phyloP scores from a whole-genome alignment of 2,888 invertebrate species.

The Sicus ferrugineus region DNA sequence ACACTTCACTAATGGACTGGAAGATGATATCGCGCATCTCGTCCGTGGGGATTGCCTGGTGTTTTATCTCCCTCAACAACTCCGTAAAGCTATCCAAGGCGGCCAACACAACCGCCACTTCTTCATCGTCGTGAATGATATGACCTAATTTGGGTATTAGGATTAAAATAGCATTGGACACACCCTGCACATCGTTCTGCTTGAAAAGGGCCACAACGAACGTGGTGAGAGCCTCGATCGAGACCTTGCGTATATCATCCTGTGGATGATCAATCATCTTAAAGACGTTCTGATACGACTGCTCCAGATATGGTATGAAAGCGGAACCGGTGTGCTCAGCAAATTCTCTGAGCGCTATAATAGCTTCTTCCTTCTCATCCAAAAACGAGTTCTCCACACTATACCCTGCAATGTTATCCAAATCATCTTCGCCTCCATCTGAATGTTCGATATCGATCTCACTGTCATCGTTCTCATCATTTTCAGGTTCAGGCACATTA shows the following conservation, averaged over 20 bases:
- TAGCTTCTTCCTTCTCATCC: constrained; percentile 82
- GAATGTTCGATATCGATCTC: constrained; percentile 62
- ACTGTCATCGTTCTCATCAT: constrained; percentile 42
- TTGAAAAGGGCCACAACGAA: constrained; percentile 72
- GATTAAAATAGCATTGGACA: constrained; percentile 69
- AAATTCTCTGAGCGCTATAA: constrained; percentile 75
- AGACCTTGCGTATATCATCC: constrained; percentile 74
- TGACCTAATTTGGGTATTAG: constrained; percentile 75
- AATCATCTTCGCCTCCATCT: constrained; percentile 59
- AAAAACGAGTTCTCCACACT: constrained; percentile 79
- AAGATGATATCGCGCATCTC: constrained; percentile 74
- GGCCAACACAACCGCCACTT: constrained; percentile 72
- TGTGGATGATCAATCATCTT: constrained; percentile 76
- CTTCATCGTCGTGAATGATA: constrained; percentile 68
- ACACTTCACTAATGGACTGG: constrained; percentile 72
- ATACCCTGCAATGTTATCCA: constrained; percentile 67
- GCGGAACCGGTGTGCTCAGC: constrained; percentile 72
- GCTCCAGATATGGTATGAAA: constrained; percentile 76
- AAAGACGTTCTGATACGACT: constrained; percentile 73
- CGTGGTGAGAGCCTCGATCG: constrained; percentile 72
- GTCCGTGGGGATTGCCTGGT: constrained; percentile 68
- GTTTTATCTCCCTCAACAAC: constrained; percentile 71
- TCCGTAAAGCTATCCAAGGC: constrained; percentile 73
- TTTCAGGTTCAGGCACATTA: constrained; percentile 48
- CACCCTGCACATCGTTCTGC: constrained; percentile 68